phyloP scores from a whole-genome alignment of 2,113 vertebrate genomes.

The Pagrus major region DNA sequence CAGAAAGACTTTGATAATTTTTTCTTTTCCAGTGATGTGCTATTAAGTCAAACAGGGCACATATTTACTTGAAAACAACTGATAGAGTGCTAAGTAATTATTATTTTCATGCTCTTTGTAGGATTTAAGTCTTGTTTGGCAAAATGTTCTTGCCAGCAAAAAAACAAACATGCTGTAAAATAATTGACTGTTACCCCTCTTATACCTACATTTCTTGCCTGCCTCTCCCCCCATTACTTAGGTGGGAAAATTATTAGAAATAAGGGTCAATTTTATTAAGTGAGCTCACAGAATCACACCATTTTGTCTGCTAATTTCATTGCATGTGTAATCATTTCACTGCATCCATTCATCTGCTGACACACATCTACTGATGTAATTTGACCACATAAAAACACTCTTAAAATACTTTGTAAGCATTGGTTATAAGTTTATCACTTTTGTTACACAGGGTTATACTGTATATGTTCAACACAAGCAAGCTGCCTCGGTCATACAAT shows the following conservation, averaged over 20 bases:
- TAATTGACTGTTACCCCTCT: too few relatives aligned
- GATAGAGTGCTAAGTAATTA: neutral
- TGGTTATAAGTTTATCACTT: neutral
- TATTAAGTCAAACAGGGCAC: neutral
- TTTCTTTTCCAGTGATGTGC: neutral
- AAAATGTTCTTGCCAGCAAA: neutral
- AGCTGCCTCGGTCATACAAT: conserved; percentile 11
- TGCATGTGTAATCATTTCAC: neutral
- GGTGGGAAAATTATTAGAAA: too few relatives aligned
- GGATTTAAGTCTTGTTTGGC: neutral
- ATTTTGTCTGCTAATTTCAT: neutral
- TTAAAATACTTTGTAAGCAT: neutral
- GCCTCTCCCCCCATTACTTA: too few relatives aligned
- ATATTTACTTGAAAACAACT: neutral
- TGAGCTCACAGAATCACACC: neutral
- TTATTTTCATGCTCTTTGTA: neutral
- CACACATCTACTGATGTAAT: neutral
- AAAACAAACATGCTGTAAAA: neutral
- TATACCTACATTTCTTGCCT: too few relatives aligned
- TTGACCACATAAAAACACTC: neutral
- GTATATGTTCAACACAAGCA: conserved; percentile 33
- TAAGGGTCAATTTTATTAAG: neutral
- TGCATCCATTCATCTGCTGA: neutral
- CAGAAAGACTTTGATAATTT: neutral
- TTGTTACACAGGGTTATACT: neutral